Evolutionary conservation across 2,797 vertebrate genomes (phyloP).

Genomic region (Limnodromus scolopaceus): DNA sequence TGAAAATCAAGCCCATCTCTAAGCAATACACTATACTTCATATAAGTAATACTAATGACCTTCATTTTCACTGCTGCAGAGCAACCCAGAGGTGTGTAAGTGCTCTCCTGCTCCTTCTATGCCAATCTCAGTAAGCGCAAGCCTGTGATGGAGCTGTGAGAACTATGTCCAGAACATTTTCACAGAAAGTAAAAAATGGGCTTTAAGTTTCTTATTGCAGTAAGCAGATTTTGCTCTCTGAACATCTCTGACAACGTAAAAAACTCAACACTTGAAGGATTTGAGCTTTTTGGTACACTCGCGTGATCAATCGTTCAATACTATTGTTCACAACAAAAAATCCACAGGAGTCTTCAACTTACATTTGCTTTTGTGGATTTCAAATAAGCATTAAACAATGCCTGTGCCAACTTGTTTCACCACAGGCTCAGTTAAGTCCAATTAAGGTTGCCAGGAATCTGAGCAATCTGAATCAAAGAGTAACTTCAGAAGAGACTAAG

Average conservation of each 20-base stretch:
- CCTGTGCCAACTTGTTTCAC: slow-evolving; percentile 17
- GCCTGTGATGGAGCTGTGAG: background rate
- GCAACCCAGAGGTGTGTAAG: background rate
- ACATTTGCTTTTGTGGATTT: background rate
- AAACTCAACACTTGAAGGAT: background rate
- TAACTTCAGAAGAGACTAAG: slow-evolving; percentile 54
- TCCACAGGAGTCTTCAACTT: background rate
- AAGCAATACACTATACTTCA: background rate
- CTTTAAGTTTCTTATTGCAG: background rate
- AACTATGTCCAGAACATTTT: background rate
- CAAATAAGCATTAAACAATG: slow-evolving; percentile 34
- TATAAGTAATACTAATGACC: background rate
- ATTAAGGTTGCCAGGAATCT: slow-evolving; percentile 55
- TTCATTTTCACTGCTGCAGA: background rate
- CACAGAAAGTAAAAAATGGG: background rate
- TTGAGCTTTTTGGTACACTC: background rate
- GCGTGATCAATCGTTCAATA: background rate
- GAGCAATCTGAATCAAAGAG: slow-evolving; percentile 48
- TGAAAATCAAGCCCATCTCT: background rate
- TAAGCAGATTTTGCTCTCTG: background rate
- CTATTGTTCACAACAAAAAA: background rate
- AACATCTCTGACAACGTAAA: background rate
- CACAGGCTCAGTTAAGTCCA: slow-evolving; percentile 44
- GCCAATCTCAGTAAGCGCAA: background rate
- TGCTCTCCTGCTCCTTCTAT: background rate